phyloP scores from a whole-genome alignment of 2,888 invertebrate genomes.

The Melinaea menophilus region DNA sequence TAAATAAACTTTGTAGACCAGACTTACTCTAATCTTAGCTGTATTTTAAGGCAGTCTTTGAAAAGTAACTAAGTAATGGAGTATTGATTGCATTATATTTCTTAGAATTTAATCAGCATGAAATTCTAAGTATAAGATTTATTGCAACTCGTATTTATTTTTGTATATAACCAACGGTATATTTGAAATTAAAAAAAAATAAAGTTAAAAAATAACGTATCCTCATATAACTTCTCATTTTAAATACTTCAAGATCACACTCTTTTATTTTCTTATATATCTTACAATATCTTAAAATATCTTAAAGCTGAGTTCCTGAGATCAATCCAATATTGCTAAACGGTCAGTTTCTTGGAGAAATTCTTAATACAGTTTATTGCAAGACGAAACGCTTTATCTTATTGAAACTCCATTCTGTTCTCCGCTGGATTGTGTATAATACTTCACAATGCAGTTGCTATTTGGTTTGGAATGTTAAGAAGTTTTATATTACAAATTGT shows the following conservation, averaged over 20 bases:
- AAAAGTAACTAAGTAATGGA: conserved; percentile 5
- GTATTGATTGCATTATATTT: neutral
- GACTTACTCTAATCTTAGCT: conserved; percentile 12
- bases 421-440: conserved; percentile 10
- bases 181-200: no score
- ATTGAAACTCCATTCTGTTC: conserved; percentile 9
- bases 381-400: conserved; percentile 11
- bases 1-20: conserved; percentile 22
- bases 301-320: neutral
- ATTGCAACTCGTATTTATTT: no score
- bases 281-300: neutral
- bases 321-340: conserved; percentile 1
- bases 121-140: no score
- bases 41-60: conserved; percentile 13
- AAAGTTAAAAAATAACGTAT: no score
- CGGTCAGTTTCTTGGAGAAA: conserved; percentile 7
- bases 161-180: no score
- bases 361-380: conserved; percentile 14
- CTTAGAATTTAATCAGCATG: no score
- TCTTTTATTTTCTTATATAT: no score
- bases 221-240: no score
- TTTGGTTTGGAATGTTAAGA: conserved; percentile 5
- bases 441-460: conserved; percentile 10
- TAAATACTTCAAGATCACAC: no score
- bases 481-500: neutral